Evolutionary conservation across 2,797 vertebrate genomes (phyloP).

Genomic region (Catostomus latipinnis): DNA sequence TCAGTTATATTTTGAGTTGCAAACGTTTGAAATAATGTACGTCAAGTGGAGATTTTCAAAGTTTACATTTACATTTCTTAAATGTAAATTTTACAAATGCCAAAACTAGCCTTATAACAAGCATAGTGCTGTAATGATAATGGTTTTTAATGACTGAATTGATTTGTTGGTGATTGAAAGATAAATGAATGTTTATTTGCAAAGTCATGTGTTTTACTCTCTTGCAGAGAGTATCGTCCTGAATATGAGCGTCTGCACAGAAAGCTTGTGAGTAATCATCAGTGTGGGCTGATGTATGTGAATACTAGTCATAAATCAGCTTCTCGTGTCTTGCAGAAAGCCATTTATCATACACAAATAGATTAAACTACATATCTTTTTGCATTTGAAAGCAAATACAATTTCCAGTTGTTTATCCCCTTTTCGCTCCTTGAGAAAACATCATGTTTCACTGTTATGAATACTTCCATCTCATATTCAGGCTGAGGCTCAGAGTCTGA

Average conservation of each 20-base stretch:
- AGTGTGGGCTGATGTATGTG: conserved; percentile 15
- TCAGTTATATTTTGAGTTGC: too few species aligned
- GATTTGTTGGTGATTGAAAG: neutral
- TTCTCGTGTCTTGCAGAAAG: neutral
- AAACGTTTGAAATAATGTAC: too few species aligned
- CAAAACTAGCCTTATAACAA: too few species aligned
- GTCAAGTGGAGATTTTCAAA: too few species aligned
- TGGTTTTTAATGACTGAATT: too few species aligned
- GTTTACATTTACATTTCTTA: too few species aligned
- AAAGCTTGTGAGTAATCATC: conserved; percentile 80
- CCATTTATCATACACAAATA: neutral
- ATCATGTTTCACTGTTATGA: neutral
- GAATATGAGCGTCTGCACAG: conserved; percentile 88
- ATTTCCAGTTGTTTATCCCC: neutral
- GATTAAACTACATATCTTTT: neutral
- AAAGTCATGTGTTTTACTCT: conserved; percentile 11
- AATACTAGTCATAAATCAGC: conserved; percentile 24
- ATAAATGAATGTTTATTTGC: neutral
- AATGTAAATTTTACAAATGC: too few species aligned
- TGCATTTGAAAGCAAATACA: conserved; percentile 5
- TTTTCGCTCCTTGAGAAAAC: neutral
- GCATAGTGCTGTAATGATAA: too few species aligned
- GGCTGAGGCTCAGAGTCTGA: conserved; percentile 81
- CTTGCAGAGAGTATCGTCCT: conserved; percentile 90
- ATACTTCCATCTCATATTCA: conserved; percentile 60